Conservation (phyloP, 2,797 vertebrate genomes). For the Macrochelys suwanniensis region DNA sequence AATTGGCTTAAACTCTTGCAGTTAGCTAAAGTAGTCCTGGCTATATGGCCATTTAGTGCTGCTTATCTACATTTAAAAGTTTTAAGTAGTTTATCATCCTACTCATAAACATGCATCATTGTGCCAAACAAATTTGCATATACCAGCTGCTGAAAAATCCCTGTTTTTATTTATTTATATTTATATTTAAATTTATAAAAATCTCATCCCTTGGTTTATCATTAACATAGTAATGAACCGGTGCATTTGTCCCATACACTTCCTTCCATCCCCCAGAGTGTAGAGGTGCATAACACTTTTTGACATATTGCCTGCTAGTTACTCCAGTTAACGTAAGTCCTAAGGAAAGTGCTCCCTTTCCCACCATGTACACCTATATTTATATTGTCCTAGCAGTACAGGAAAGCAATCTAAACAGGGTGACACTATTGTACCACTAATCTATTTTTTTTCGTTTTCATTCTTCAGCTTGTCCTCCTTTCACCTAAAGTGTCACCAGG, state of each 20-base stretch:
- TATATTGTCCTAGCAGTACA: not conserved
- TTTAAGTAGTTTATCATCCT: not conserved
- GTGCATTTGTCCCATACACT: not conserved
- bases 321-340: not conserved
- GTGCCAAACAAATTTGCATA: not conserved
- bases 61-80: not conserved
- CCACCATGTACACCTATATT: not conserved
- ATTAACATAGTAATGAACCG: not conserved
- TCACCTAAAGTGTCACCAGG: not conserved
- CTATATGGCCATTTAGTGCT: not conserved
- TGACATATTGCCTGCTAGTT: not conserved
- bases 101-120: accelerated
- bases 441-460: not conserved
- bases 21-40: not conserved
- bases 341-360: not conserved
- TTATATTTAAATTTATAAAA: no score
- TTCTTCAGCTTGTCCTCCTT: not conserved
- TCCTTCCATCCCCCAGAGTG: not conserved
- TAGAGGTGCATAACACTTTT: not conserved
- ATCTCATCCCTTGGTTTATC: no score
- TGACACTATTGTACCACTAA: not conserved
- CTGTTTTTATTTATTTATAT: no score
- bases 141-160: not conserved
- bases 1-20: not conserved
- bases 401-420: not conserved